Base-by-base conservation (phyloP, 2,113 vertebrate genomes). In the Daphoenositta chrysoptera region DNA sequence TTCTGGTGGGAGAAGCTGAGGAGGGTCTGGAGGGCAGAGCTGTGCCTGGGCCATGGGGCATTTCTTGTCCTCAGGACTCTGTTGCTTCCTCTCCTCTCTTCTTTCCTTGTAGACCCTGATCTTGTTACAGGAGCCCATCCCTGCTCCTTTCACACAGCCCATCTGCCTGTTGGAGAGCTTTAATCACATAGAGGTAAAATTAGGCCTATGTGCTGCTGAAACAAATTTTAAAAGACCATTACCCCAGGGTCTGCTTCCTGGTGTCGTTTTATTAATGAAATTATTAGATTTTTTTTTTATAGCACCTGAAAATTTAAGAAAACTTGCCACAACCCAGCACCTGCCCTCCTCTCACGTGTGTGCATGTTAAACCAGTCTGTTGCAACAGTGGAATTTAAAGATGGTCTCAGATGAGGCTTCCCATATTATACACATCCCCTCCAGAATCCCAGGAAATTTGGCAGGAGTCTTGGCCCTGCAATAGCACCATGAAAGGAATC, bases 351-450 rank as follows among this genome's bases (percentile, higher is more conserved):
- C 26, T 77, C 13, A 3, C 1, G 0, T 21, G 7, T 27, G 23
- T 48, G 16, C 17, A 1, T 23, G 17, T 58, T n/a, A 56, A 78
- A 79, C 23, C 58, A 20, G 30, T 9, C 20, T 20, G 1, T 47
- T 48, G 16, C 8, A 40, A 3, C 11, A n/a, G 17, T 21, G 61
- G 20, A 15, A 15, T 79, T 68, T 85, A 21, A 10, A 56, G 64
- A 15, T 14, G 10, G 12, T 54, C 26, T 71, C 0, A 0, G 47
- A 6, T 77, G 39, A 75, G 23, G 10, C 39, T 82, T 87, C 53
- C 48, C 17, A 4, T 15, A 4, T 65, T 31, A 12, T 3, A 68
- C 3, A 16, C 7, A 13, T 2, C 11, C 6, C 8, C 13, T 69
- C 24, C n/a, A 51, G 39, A 87, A 30, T 23, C 33, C 51, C 35